Base-by-base conservation (phyloP, 2,888 invertebrate species). In the Amphimallon solstitiale region DNA sequence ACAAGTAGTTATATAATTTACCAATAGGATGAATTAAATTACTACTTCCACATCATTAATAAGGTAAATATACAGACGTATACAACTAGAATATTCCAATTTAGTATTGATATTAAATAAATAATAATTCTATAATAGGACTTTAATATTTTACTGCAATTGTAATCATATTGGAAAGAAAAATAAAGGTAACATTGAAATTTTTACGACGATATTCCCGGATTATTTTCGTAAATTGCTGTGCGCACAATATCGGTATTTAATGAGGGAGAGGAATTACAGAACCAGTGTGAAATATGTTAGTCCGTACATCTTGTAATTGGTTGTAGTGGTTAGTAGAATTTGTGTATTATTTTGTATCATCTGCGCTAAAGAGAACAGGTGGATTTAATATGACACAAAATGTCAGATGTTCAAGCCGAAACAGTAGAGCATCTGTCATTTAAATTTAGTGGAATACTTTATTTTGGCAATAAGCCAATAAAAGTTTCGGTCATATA, bases 361-460 rank as follows among this genome's bases (percentile, higher is more conserved):
- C 43, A 43, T 43, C 43, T 43, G 43, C 43, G 12, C 43, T 43
- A 43, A 43, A 17, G 17, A 17, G 17, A 43, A 17, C 43, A 43
- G 43, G 43, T 43, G 43, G 43, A 43, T 43, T 43, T 15, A 43
- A 43, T 43, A 15, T 43, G 43, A 43, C 43, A 17, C 17, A 43
- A 43, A 43, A 43, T 43, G 43, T 43, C 43, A 43, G 43, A 43
- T 43, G 43, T 4, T 43, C 43, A 40, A 43, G 14, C 43, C 43
- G 43, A 43, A 43, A 43, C 43, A 17, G 43, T 43, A 43, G 17
- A 17, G 43, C 17, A 17, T 14, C 17, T 17, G 12, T 43, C 17
- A 43, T 43, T 43, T 43, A 43, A 43, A 43, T 43, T 43, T 43
- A 15, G 43, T 15, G 43, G 15, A 14, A 17, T 5, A 15, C 14